phyloP scores from a whole-genome alignment of 2,888 invertebrate genomes.

The Drosophila paramelanica region DNA sequence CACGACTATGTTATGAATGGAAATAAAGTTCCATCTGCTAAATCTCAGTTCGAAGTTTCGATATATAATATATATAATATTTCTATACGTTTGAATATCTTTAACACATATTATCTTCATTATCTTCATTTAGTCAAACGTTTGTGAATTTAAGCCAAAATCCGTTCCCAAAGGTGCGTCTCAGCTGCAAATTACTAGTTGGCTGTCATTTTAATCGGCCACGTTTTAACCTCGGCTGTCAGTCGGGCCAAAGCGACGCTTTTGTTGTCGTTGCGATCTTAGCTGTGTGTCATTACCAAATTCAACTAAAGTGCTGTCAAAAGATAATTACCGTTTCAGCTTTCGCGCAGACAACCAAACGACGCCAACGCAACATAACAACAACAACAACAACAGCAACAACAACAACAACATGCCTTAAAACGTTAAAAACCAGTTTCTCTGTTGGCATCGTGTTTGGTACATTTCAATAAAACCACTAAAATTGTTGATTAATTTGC shows the following conservation, averaged over 20 bases:
- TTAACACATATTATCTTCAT: not conserved
- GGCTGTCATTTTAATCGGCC: constrained; percentile 78
- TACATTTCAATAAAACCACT: constrained; percentile 41
- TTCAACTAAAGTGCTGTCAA: constrained; percentile 77
- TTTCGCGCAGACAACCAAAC: constrained; percentile 46
- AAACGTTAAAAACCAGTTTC: constrained; percentile 59
- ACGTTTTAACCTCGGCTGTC: constrained; percentile 81
- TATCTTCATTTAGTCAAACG: not conserved
- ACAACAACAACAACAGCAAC: constrained; percentile 6
- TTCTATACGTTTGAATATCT: not conserved
- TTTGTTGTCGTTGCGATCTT: constrained; percentile 64
- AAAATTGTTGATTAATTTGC: constrained; percentile 51
- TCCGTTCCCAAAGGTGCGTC: not conserved
- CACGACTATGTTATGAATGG: no score
- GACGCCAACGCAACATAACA: constrained; percentile 48
- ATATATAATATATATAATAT: no score
- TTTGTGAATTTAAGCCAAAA: constrained; percentile 3
- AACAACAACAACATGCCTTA: not conserved
- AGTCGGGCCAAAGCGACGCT: constrained; percentile 63
- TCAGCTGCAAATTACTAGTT: constrained; percentile 22
- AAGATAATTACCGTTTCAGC: constrained; percentile 76
- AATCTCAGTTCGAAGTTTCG: no score
- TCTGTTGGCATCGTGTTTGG: constrained; percentile 18
- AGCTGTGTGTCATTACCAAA: constrained; percentile 68
- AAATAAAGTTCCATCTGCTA: no score